Evolutionary conservation across 2,888 invertebrate genomes (phyloP).

Genomic region (Cyclophora albipunctata): DNA sequence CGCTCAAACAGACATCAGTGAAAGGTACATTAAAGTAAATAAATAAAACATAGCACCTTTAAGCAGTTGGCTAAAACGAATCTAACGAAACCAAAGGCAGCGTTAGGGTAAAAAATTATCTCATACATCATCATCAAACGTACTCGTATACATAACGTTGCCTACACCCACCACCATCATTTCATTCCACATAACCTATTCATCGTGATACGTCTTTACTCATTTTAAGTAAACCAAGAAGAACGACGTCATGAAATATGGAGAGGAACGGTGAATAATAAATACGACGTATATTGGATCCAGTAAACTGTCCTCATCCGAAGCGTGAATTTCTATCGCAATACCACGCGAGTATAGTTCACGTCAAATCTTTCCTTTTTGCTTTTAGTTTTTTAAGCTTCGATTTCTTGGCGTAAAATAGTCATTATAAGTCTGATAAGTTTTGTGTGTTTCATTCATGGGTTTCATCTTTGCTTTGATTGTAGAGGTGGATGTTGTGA

Average conservation of each 20-base stretch:
- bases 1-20: no score
- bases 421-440: no score
- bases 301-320: constrained; percentile 38
- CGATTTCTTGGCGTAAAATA: no score
- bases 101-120: no score
- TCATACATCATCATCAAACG: no score
- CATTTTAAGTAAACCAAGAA: constrained; percentile 38
- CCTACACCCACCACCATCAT: constrained; percentile 2
- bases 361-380: background rate
- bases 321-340: background rate
- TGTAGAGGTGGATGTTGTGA: constrained; percentile 33
- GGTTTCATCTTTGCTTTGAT: background rate
- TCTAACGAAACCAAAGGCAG: no score
- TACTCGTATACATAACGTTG: no score
- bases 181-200: constrained; percentile 1
- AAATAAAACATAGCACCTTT: no score
- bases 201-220: constrained; percentile 29
- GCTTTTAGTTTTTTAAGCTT: no score
- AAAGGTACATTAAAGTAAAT: no score
- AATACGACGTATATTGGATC: constrained; percentile 47
- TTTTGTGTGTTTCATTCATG: no score
- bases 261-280: constrained; percentile 49
- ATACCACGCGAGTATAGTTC: background rate
- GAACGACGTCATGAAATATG: constrained; percentile 44
- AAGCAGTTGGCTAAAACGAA: no score